These are phyloP conservation scores for Mythimna lalbum DNA, from an alignment of 2,888 invertebrate genomes.

Conservation along the genomic window DNA sequence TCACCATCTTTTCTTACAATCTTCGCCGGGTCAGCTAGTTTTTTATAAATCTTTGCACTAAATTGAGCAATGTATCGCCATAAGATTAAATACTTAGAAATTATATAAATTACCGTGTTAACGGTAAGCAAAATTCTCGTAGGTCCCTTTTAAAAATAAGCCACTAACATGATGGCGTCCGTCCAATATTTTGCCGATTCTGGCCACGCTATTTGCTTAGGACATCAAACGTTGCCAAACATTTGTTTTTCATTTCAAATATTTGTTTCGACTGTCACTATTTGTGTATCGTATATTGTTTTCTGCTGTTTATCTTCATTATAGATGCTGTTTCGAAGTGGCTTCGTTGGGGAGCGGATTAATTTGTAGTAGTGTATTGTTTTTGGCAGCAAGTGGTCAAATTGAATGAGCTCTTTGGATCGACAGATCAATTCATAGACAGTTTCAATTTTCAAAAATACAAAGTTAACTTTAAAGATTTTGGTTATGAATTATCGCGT, in stretches of 20 bases:
- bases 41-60: too few relatives aligned
- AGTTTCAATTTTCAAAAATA: background rate
- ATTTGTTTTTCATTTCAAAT: conserved; percentile 72
- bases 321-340: conserved; percentile 60
- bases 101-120: too few relatives aligned
- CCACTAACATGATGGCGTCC: conserved; percentile 28
- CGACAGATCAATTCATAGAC: background rate
- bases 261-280: conserved; percentile 67
- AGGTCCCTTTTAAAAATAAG: conserved; percentile 37
- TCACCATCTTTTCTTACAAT: too few relatives aligned
- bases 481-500: background rate
- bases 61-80: too few relatives aligned
- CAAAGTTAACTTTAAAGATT: conserved; percentile 3
- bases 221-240: conserved; percentile 69
- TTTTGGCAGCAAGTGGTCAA: background rate
- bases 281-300: conserved; percentile 67
- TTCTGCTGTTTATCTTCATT: conserved; percentile 64
- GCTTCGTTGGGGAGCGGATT: conserved; percentile 12
- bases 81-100: too few relatives aligned
- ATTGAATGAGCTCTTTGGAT: background rate
- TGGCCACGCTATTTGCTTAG: conserved; percentile 62
- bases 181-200: conserved; percentile 59
- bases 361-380: conserved; percentile 23
- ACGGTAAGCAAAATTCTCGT: conserved; percentile 1
- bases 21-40: too few relatives aligned